Conservation (phyloP, 1,140 invertebrate genomes). For the Planococcus citri region DNA sequence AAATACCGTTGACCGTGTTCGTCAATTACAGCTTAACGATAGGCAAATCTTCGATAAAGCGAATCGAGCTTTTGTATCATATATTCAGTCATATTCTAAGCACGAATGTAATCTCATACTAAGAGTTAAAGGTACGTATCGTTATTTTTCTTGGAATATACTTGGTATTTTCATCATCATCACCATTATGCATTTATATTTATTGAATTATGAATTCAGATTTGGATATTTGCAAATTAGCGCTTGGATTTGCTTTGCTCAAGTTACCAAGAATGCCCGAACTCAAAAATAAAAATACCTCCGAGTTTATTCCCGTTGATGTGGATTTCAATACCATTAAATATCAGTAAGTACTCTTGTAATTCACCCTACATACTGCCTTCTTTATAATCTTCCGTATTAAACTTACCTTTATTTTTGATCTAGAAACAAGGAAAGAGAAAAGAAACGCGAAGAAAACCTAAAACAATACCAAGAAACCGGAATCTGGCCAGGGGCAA, state of each 20-base stretch:
- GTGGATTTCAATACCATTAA: slow-evolving; percentile 63
- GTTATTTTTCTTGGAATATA: no score
- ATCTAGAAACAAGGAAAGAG: slow-evolving; percentile 54
- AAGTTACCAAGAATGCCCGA: slow-evolving; percentile 92
- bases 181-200: background rate
- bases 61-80: slow-evolving; percentile 88
- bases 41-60: slow-evolving; percentile 75
- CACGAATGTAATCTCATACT: slow-evolving; percentile 90
- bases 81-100: slow-evolving; percentile 83
- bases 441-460: slow-evolving; percentile 58
- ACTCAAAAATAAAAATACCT: slow-evolving; percentile 53
- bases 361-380: slow-evolving; percentile 27
- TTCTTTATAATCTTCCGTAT: background rate
- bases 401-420: slow-evolving; percentile 10
- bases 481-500: slow-evolving; percentile 62
- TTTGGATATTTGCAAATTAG: slow-evolving; percentile 72
- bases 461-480: slow-evolving; percentile 56
- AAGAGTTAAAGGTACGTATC: slow-evolving; percentile 38
- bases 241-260: slow-evolving; percentile 75
- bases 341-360: slow-evolving; percentile 53
- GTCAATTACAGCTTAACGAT: slow-evolving; percentile 50
- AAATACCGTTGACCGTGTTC: slow-evolving; percentile 36
- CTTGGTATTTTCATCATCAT: background rate
- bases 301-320: slow-evolving; percentile 49
- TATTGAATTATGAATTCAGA: slow-evolving; percentile 40